phyloP scores from a whole-genome alignment of 2,797 vertebrate genomes.

The Myotis findleyi region DNA sequence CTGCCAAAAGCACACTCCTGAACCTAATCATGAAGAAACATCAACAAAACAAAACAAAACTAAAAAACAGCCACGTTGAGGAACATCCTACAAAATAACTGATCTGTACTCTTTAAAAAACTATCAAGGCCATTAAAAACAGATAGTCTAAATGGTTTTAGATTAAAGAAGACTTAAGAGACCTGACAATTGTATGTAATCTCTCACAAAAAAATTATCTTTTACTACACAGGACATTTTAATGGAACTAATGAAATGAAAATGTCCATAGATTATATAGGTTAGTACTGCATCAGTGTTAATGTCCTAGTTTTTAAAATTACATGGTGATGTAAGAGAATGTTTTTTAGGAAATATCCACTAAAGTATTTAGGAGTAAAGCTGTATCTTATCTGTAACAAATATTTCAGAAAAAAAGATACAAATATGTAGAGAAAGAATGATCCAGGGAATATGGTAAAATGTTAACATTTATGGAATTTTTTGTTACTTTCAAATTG shows the following conservation, averaged over 20 bases:
- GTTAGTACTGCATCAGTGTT: background rate
- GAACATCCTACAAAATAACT: background rate
- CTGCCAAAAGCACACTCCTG: background rate
- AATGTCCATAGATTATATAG: background rate
- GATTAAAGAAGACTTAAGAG: background rate
- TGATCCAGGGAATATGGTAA: background rate
- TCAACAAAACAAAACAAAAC: background rate
- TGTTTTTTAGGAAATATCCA: background rate
- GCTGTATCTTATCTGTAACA: background rate
- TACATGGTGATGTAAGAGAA: background rate
- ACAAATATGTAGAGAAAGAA: background rate
- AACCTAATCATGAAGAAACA: background rate
- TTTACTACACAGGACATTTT: background rate
- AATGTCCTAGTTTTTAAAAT: background rate
- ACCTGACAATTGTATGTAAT: background rate
- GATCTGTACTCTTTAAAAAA: background rate
- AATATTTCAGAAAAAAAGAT: background rate
- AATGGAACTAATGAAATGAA: background rate
- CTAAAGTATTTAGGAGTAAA: background rate
- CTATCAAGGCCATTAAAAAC: background rate
- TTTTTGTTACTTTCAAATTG: constrained; percentile 37
- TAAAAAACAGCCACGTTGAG: background rate
- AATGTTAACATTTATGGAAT: background rate
- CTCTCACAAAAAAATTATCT: background rate
- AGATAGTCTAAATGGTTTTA: background rate